phyloP scores from a whole-genome alignment of 2,113 vertebrate species.

The Agapornis roseicollis region DNA sequence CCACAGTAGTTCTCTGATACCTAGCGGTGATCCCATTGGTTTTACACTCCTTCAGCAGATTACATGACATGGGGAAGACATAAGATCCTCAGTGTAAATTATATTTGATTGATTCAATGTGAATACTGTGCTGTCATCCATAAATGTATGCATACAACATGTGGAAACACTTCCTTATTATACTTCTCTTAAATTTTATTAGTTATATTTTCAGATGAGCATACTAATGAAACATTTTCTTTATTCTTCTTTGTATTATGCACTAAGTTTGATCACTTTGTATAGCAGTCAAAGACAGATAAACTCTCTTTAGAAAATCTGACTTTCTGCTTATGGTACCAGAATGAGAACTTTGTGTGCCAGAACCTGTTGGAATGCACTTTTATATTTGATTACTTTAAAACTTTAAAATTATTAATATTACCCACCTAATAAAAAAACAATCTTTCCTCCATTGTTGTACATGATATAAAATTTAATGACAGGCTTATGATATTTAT shows the following conservation, averaged over 20 bases:
- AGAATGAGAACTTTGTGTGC: neutral
- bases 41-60: neutral
- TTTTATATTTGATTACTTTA: neutral
- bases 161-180: neutral
- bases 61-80: neutral
- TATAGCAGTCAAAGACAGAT: neutral
- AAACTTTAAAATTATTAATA: neutral
- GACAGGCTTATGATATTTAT: neutral
- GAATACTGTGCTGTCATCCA: neutral
- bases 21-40: neutral
- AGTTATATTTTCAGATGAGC: neutral
- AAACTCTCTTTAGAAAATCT: neutral
- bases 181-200: neutral
- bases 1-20: neutral
- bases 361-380: neutral
- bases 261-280: neutral
- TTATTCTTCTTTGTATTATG: neutral
- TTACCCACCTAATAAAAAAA: neutral
- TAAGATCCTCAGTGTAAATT: neutral
- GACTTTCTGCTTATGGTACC: neutral
- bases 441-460: neutral
- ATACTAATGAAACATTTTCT: neutral
- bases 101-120: neutral
- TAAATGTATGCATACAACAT: neutral
- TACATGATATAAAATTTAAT: neutral